These are phyloP conservation scores for human DNA, from an alignment of 2,113 vertebrate species.

Conservation along the genomic window GRCh38 chr18:78382501-78383000, in stretches of 20 bases:
- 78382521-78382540: neutral
- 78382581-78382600: neutral
- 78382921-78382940: too few relatives aligned
- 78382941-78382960: too few relatives aligned
- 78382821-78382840: neutral
- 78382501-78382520: neutral
- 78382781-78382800: neutral
- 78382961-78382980: neutral
- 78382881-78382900: too few relatives aligned
- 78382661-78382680: neutral
- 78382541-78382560: neutral
- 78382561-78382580: neutral
- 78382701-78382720: neutral
- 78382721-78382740: neutral
- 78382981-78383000: neutral
- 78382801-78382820: neutral
- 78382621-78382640: accelerated
- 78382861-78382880: too few relatives aligned
- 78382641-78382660: accelerated
- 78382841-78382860: accelerated
- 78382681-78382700: neutral
- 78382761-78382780: neutral
- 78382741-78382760: neutral
- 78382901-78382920: too few relatives aligned
- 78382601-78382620: too few relatives aligned